Percentiles rank a stretch among this genome's conserved stretches.
phyloP scores from a whole-genome alignment of 2,113 vertebrate genomes.

The Hippocampus guttulatus region DNA sequence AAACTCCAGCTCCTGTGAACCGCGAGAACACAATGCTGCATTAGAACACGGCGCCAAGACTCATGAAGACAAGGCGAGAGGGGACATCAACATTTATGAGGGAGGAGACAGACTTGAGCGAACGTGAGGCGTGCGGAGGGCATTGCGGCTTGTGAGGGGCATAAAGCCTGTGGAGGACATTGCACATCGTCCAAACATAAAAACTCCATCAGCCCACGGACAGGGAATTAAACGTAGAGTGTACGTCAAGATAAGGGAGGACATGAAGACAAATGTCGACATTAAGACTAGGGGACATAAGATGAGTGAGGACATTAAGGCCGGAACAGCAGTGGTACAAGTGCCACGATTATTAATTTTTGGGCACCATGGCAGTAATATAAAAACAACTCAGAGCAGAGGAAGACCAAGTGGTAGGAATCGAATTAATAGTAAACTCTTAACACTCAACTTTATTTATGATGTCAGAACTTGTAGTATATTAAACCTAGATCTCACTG shows the following conservation, averaged over 20 bases:
- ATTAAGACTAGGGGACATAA: not conserved
- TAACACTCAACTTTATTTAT: too few species aligned
- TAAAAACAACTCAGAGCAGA: not conserved
- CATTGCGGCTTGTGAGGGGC: not conserved
- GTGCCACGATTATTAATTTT: too few species aligned
- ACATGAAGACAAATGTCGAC: too few species aligned
- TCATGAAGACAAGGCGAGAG: constrained; percentile 27
- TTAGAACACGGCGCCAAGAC: not conserved
- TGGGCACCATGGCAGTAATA: too few species aligned
- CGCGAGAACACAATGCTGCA: not conserved
- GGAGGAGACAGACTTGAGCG: not conserved
- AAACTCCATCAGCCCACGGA: too few species aligned
- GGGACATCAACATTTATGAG: not conserved
- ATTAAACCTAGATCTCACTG: too few species aligned
- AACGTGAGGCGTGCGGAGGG: not conserved
- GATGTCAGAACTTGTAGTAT: too few species aligned
- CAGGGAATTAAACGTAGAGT: too few species aligned
- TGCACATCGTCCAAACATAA: not conserved
- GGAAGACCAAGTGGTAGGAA: too few species aligned
- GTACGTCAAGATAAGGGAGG: too few species aligned
- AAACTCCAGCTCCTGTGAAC: constrained; percentile 85
- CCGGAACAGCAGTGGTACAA: too few species aligned
- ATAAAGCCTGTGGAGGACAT: not conserved
- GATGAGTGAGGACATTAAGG: not conserved
- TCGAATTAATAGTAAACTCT: too few species aligned